phyloP scores from a whole-genome alignment of 1,140 invertebrate genomes.

The Drosophila sechellia region DNA sequence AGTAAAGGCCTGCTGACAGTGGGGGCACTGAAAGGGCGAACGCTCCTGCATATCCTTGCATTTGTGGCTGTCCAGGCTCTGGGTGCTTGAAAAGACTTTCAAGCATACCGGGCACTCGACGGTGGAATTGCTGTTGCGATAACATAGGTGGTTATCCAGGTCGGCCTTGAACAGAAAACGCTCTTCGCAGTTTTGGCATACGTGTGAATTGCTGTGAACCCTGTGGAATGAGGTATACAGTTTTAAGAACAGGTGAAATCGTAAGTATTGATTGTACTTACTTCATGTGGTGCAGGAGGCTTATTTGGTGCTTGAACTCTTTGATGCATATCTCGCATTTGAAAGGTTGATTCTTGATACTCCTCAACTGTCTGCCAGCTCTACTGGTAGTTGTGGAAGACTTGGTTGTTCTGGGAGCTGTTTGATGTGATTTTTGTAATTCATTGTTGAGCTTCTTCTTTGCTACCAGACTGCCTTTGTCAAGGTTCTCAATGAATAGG shows the following conservation, averaged over 20 bases:
- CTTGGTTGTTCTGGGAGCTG: neutral
- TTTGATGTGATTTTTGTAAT: neutral
- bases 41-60: conserved; percentile 5
- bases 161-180: conserved; percentile 19
- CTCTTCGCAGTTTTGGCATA: conserved; percentile 15
- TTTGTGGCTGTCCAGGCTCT: conserved; percentile 10
- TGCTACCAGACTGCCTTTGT: neutral
- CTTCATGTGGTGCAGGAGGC: conserved; percentile 22
- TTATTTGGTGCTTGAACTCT: conserved; percentile 3
- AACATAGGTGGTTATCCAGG: conserved; percentile 17
- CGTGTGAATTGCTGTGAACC: conserved; percentile 7
- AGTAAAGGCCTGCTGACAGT: conserved; percentile 19
- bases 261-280: neutral
- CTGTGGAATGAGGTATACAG: neutral
- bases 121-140: neutral
- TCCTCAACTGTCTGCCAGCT: neutral
- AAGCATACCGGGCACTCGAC: conserved; percentile 20
- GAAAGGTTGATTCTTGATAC: neutral
- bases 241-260: too few relatives aligned
- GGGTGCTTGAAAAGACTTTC: conserved; percentile 18
- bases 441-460: neutral
- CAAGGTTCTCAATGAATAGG: neutral
- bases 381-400: neutral
- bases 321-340: conserved; percentile 25
- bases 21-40: conserved; percentile 8